Evolutionary conservation across 2,888 invertebrate genomes (phyloP), one percentile per base, ranked within the genome.

Genomic region (Psylliodes chrysocephalus): DNA sequence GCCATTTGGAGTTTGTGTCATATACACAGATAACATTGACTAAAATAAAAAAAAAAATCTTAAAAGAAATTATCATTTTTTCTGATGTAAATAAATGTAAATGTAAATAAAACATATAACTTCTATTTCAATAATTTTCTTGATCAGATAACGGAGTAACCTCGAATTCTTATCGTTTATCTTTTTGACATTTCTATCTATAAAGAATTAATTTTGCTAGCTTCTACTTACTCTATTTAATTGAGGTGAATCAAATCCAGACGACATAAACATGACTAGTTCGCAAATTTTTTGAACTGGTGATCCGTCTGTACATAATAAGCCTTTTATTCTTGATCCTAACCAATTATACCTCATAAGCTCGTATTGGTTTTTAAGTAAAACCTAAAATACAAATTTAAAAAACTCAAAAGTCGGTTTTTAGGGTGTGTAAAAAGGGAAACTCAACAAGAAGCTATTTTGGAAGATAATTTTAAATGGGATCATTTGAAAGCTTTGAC

Each of bases 1-100:
- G 12, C 64, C 64, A 10, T 55, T 54, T 12, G 65, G 65, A 0
- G 53, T 15, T 14, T 53, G 52, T 0, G 57, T 19, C 14, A 30
- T 8, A 8, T 60, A 10, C 22, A 51, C 25, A 4, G 60, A 49
- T 6, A 60, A 1, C 0, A 51, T 12, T 18, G n/a, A 30, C 64
- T 65, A 30, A 38, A 61, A 35, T 30, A 53, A 22, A 30, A 30
- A n/a, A n/a, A n/a, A n/a, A n/a, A 15, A 30, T 3, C 6, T 7
- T 14, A 49, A 10, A 4, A 8, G 10, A 19, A 2, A 33, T n/a
- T 10, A 52, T 54, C 3, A 25, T n/a, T n/a, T n/a, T n/a, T n/a
- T n/a, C n/a, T n/a, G n/a, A n/a, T n/a, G n/a, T n/a, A n/a, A n/a
- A n/a, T n/a, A n/a, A n/a, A n/a, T n/a, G n/a, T n/a, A n/a, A n/a